These are phyloP conservation scores for Dryobotodes eremita DNA, from an alignment of 2,888 invertebrate species.

Conservation along the genomic window DNA sequence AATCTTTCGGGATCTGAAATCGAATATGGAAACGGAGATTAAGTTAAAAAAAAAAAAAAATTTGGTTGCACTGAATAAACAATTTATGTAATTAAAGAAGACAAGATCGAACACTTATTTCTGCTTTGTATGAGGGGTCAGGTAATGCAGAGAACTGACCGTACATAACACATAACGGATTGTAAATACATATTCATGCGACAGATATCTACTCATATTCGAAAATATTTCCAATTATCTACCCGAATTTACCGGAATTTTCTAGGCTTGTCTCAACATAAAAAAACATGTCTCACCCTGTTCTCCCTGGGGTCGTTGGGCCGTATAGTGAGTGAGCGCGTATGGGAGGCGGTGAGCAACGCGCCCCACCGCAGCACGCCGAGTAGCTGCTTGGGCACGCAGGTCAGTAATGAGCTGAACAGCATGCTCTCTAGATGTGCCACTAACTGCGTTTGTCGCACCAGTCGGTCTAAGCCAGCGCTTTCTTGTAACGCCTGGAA, in stretches of 20 bases:
- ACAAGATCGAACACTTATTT: neutral
- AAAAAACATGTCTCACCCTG: slow-evolving; percentile 81
- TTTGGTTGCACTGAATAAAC: neutral
- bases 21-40: neutral
- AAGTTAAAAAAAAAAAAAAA: no score
- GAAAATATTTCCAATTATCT: no score
- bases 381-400: slow-evolving; percentile 92
- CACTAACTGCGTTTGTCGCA: slow-evolving; percentile 95
- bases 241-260: no score
- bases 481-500: slow-evolving; percentile 94
- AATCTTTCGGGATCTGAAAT: slow-evolving; percentile 93
- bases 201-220: no score
- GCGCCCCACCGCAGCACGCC: slow-evolving; percentile 93
- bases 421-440: slow-evolving; percentile 96
- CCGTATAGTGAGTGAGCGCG: slow-evolving; percentile 94
- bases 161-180: no score
- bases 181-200: no score
- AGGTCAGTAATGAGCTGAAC: slow-evolving; percentile 94
- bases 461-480: slow-evolving; percentile 94
- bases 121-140: no score
- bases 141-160: no score
- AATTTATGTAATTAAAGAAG: no score
- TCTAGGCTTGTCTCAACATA: no score
- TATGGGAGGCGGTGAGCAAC: slow-evolving; percentile 93
- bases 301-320: slow-evolving; percentile 96